Evolutionary conservation across 2,113 vertebrate genomes (phyloP).

Genomic region (Gambusia holbrooki): DNA sequence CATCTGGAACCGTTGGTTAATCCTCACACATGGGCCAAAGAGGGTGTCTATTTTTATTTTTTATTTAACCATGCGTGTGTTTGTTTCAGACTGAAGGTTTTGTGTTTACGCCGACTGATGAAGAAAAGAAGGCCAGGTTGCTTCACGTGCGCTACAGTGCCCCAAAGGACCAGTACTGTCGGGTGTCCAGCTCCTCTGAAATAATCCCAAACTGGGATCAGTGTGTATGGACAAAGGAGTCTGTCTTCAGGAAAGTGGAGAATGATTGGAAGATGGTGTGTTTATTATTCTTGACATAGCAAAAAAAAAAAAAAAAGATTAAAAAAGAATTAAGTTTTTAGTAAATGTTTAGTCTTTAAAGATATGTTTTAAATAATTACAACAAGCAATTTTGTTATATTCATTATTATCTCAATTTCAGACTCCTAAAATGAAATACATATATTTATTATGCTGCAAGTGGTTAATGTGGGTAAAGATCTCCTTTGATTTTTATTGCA

Average conservation of each 20-base stretch:
- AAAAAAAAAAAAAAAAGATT: neutral
- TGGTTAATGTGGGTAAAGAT: too few species aligned
- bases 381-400: too few species aligned
- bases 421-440: too few species aligned
- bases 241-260: conserved; percentile 90
- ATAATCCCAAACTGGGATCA: conserved; percentile 86
- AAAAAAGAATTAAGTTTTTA: too few species aligned
- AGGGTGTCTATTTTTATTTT: neutral
- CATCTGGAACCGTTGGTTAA: too few species aligned
- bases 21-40: too few species aligned
- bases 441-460: neutral
- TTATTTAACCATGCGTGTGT: conserved; percentile 5
- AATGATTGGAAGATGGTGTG: conserved; percentile 94
- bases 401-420: too few species aligned
- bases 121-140: conserved; percentile 82
- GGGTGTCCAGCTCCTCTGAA: conserved; percentile 83
- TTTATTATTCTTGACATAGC: neutral
- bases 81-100: conserved; percentile 68
- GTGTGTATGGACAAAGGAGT: conserved; percentile 86
- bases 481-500: too few species aligned
- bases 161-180: conserved; percentile 85
- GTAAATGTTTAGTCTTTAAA: too few species aligned
- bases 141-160: conserved; percentile 87
- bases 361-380: too few species aligned
- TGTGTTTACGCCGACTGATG: conserved; percentile 86